Evolutionary conservation across 2,888 invertebrate genomes (phyloP).

Genomic region (Agrochola circellaris): DNA sequence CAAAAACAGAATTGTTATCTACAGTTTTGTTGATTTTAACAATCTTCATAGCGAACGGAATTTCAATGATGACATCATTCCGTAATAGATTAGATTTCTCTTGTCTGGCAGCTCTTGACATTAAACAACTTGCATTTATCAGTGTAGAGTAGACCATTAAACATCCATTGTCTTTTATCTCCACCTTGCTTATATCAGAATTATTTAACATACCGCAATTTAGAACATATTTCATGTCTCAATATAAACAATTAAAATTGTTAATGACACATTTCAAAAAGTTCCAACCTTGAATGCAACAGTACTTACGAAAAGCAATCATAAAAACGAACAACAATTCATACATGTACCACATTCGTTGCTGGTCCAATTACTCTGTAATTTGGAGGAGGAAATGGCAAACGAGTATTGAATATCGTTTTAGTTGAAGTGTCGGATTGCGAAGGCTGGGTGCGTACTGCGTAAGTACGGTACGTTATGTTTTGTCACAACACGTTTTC

Average conservation of each 20-base stretch:
- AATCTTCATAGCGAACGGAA: slow-evolving; percentile 39
- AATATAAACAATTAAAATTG: slow-evolving; percentile 59
- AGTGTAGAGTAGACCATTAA: slow-evolving; percentile 1
- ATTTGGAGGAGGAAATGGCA: slow-evolving; percentile 56
- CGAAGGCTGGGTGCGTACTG: slow-evolving; percentile 65
- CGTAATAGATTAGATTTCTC: slow-evolving; percentile 37
- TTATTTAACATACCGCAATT: slow-evolving; percentile 28
- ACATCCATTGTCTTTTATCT: slow-evolving; percentile 14
- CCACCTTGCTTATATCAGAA: slow-evolving; percentile 4
- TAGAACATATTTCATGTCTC: slow-evolving; percentile 37
- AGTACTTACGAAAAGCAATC: slow-evolving; percentile 43
- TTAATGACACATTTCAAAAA: slow-evolving; percentile 63
- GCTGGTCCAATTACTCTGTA: slow-evolving; percentile 60
- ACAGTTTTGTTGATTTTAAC: slow-evolving; percentile 32
- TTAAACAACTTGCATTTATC: slow-evolving; percentile 29
- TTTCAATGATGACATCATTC: slow-evolving; percentile 71
- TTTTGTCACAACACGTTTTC: slow-evolving; percentile 47
- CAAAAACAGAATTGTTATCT: slow-evolving; percentile 14
- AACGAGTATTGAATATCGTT: slow-evolving; percentile 68
- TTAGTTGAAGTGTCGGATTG: slow-evolving; percentile 55
- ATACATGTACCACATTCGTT: slow-evolving; percentile 57
- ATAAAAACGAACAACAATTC: slow-evolving; percentile 47
- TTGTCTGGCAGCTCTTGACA: slow-evolving; percentile 42
- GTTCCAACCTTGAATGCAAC: slow-evolving; percentile 57
- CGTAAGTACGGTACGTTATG: slow-evolving; percentile 55